phyloP scores from a whole-genome alignment of 2,113 vertebrate genomes.

The Ophthalmolycus amberensis region DNA sequence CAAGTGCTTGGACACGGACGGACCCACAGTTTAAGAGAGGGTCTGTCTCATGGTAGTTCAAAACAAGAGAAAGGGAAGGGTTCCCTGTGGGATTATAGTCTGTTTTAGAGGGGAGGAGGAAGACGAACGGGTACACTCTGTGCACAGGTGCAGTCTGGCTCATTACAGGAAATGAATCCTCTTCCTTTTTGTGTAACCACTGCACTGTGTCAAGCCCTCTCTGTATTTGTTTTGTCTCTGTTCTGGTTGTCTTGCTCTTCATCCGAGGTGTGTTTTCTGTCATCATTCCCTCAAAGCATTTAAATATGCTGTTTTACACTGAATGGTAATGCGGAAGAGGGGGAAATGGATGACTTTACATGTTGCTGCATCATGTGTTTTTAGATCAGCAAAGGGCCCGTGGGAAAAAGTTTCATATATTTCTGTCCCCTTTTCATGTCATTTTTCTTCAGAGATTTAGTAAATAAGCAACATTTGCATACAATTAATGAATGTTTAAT shows the following conservation, averaged over 20 bases:
- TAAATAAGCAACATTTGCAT: background rate
- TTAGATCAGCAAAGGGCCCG: background rate
- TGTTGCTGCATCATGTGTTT: constrained; percentile 5
- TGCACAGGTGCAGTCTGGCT: constrained; percentile 5
- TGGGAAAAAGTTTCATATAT: background rate
- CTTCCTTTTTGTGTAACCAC: background rate
- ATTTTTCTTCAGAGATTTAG: background rate
- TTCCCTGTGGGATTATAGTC: constrained; percentile 21
- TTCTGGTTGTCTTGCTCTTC: constrained; percentile 32
- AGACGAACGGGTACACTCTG: constrained; percentile 13
- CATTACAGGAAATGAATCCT: constrained; percentile 32
- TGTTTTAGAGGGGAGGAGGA: constrained; percentile 15
- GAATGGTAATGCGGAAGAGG: background rate
- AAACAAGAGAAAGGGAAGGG: constrained; percentile 24
- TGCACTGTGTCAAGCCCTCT: background rate
- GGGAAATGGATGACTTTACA: constrained; percentile 1
- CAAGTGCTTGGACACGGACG: constrained; percentile 26
- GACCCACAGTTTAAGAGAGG: background rate
- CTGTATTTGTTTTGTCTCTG: constrained; percentile 26
- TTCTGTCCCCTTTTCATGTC: background rate
- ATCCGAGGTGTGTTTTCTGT: constrained; percentile 20
- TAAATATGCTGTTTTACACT: background rate
- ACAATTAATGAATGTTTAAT: background rate
- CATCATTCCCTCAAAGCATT: background rate
- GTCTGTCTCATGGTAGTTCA: constrained; percentile 14